Evolutionary conservation across 2,113 vertebrate species (phyloP), one percentile per base, ranked within the genome.

Genomic region (Talpa occidentalis): DNA sequence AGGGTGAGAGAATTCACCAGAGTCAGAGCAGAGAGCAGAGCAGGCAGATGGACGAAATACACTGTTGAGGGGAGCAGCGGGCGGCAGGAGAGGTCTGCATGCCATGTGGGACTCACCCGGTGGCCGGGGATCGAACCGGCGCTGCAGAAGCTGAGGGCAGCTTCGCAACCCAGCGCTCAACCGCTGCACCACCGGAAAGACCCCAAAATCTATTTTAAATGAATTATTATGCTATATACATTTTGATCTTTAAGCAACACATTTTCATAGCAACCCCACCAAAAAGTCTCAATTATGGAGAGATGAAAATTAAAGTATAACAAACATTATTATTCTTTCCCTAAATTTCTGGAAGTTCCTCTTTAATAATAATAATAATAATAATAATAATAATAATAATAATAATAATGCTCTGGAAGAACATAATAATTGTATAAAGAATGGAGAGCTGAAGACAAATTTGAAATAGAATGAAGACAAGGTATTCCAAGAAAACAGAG

Each of bases 401-500:
- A 73, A 14, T 16, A 17, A 64, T 32, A 40, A 15, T 19, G 28
- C 44, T 77, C 82, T 82, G 62, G 49, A n/a, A 77, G 67, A 77
- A 69, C 21, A 54, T 59, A 69, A 76, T 77, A 77, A 88, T 60
- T 19, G 59, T 59, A 60, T 28, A 86, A 94, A 44, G 88, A 94
- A 92, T 85, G 60, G 15, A 90, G 3, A 85, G 56, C 17, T 74
- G 10, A 62, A 94, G 35, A 80, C 22, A 74, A 80, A 90, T 62
- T 54, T 80, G 60, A 80, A 84, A 92, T 14, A 76, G 32, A n/a
- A 84, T 88, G 56, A 94, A 62, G 30, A 81, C 59, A 73, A 78
- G 26, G 24, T 90, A 80, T n/a, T 80, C 59, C 42, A 81, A 52
- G 26, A 81, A 86, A 81, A 81, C 28, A 70, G 54, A 77, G 35